Base-by-base conservation (phyloP, 2,888 invertebrate genomes). In the Agrilus biguttatus region DNA sequence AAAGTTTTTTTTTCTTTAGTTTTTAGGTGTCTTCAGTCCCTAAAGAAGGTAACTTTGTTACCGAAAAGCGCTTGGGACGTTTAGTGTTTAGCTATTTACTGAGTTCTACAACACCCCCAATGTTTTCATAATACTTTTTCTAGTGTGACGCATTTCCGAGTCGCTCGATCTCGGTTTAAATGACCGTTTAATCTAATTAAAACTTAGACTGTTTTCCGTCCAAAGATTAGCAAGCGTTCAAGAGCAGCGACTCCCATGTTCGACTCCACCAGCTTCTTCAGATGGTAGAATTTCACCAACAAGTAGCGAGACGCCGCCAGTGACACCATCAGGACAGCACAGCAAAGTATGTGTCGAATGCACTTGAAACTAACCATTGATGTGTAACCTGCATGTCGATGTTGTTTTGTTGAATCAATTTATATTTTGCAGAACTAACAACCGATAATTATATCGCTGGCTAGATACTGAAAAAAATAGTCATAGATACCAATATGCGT, bases 221-320 rank as follows among this genome's bases (percentile, higher is more conserved):
- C 55, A 10, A 65, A 93, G 95, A 65, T 76, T 95, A 70, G 93
- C 95, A 36, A 91, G 92, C 66, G 93, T 95, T 36, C 95, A 95
- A 73, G 95, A 95, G 68, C 92, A 93, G 68, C 80, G 92, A 53
- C 71, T 88, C 54, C 85, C 83, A 36, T 67, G 76, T 52, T 65
- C 73, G 41, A 63, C 63, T 47, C 51, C 60, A 35, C 53, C 61
- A 41, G 52, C 55, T 33, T 40, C 45, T 19, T 14, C 41, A 13
- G 73, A 76, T 53, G 80, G 81, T 34, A 70, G 77, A 53, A 67
- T 71, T 51, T 82, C 74, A 35, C 81, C 78, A 38, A 80, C 72
- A 33, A 58, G 68, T 34, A 71, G 72, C 43, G 75, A 75, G 53
- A 71, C 73, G 55, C 66, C 81, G 58, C 73, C 77, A 3, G 65